Evolutionary conservation across 2,113 vertebrate genomes (phyloP), one percentile per base, ranked within the genome.

Genomic region (Chascanopsetta lugubris): DNA sequence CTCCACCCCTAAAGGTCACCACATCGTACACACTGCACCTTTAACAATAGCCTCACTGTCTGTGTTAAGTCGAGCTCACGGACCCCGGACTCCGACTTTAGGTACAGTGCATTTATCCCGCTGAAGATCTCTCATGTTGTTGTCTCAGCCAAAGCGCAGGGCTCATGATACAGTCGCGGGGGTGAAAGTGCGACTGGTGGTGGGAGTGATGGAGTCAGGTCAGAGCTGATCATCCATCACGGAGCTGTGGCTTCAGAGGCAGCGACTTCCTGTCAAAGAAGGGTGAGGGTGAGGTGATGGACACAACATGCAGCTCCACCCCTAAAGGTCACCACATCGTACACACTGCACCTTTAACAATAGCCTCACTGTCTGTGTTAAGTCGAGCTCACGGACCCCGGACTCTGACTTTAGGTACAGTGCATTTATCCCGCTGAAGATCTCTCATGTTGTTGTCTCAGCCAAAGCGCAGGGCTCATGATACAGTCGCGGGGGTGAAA

Each of bases 181-280:
- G n/a, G 17, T 42, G 47, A 4, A 12, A 3, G 11, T 36, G 2
- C 3, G 10, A 15, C 3, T 4, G 34, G 13, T 40, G n/a, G 38
- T 40, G 7, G 32, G 5, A 34, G 32, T 34, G 9, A 24, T 42
- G 11, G 32, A 49, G 11, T 48, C 26, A 30, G 27, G 9, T 32
- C 22, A 56, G 67, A 18, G 47, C 38, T 18, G 36, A 38, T 45
- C 29, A 70, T 70, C 27, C 40, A 40, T 29, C 21, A 25, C 26
- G 13, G 3, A 38, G 13, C 1, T 38, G 5, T 18, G 30, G 1
- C 15, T 12, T 50, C 48, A n/a, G 42, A 51, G 25, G 42, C 13
- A 30, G 38, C 13, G 20, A 2, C n/a, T 61, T 60, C 45, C 48
- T 54, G 57, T 61, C 40, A 29, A n/a, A n/a, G n/a, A n/a, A n/a